Evolutionary conservation across 2,797 vertebrate species (phyloP), one percentile per base, ranked within the genome.

Genomic region (Eptatretus atami): DNA sequence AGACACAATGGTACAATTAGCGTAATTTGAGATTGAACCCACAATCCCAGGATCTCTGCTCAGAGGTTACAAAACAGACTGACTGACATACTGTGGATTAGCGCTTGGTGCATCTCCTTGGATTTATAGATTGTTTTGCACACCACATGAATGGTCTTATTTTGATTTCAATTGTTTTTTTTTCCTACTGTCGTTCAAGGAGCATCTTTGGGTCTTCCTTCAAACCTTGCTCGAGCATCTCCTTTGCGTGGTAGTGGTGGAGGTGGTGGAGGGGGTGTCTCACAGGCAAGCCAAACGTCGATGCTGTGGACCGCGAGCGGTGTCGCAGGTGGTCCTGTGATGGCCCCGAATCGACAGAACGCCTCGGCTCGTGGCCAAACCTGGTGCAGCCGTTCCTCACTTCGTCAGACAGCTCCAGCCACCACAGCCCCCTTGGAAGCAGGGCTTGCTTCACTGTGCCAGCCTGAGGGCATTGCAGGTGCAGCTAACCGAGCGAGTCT

Each of bases 281-380:
- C 57, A 10, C 57, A 61, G 57, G 57, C n/a, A n/a, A 61, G 57
- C 57, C 57, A 61, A 25, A 61, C 57, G 12, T 61, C 57, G n/a
- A 25, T 61, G 57, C 12, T 61, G 57, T 61, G 57, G 57, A n/a
- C n/a, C 12, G 57, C n/a, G n/a, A 25, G n/a, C 57, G 11, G 57
- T 24, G 31, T 44, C 31, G 57, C n/a, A 61, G 57, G 57, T n/a
- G 57, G n/a, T 10, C n/a, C n/a, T 12, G 12, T 24, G n/a, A 25
- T n/a, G n/a, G 57, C n/a, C 57, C n/a, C n/a, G 10, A 12, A 25
- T 24, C 57, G 57, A 25, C 57, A 61, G 12, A n/a, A n/a, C 12
- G n/a, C 57, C n/a, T 61, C 57, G 57, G n/a, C 25, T 24, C 57
- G 57, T 61, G n/a, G n/a, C n/a, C n/a, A 25, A n/a, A n/a, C 57